Evolutionary conservation across 2,113 vertebrate genomes (phyloP), one percentile per base, ranked within the genome.

Genomic region (Gasterosteus nipponicus): DNA sequence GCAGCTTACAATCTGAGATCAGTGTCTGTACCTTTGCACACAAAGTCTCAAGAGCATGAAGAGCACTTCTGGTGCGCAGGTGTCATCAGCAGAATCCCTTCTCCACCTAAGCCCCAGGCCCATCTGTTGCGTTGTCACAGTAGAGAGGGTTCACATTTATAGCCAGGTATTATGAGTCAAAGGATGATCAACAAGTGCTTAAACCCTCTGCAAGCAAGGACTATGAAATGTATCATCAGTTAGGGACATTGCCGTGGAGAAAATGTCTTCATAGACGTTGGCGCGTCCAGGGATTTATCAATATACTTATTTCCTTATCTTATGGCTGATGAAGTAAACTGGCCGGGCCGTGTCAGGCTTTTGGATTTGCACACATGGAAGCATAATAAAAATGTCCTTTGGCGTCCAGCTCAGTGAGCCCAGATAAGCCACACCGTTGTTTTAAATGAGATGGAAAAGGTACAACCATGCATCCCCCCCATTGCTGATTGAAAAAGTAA

Each of bases 91-190:
- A 76, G 81, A 82, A 76, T 79, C 69, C 60, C 72, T 67, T 75
- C 63, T 49, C 68, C 70, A 41, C 83, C 77, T 76, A 80, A 85
- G 69, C 65, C 29, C 63, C 61, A 38, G 38, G 35, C 33, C 88
- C 88, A 92, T 92, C 90, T 90, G 91, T 87, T 80, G 79, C 83
- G 79, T 71, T 56, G 53, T 89, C 79, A 81, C 81, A 65, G 29
- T 11, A 57, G 70, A 73, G 73, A 63, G 42, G 29, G 61, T 67
- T 70, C 83, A 60, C 44, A 33, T 77, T 54, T 65, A 62, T 62
- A 76, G 75, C 31, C 59, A 64, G 75, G 29, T 58, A 46, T 66
- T 71, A 78, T 44, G 1, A 72, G 70, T 56, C 41, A 11, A 80
- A 63, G 46, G 62, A 76, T 19, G 60, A 84, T 64, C 75, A 66